A percentile compares a stretch with the other conserved stretches of the same genome.
Evolutionary conservation across 2,113 vertebrate species (phyloP).

Genomic region (Nycticryphes semicollaris): DNA sequence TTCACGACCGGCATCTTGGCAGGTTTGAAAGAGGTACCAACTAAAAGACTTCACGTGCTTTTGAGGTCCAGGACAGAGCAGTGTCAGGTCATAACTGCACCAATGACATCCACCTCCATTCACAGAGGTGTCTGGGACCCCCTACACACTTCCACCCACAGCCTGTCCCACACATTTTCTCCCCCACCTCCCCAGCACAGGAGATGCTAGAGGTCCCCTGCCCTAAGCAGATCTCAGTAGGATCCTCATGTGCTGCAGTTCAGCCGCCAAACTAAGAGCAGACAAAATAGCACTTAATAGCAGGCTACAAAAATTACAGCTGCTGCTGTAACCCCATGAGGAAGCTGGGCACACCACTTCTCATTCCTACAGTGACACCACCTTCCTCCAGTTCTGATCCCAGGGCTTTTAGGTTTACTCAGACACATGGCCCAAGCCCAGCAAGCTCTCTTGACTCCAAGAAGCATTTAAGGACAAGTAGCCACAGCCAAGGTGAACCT

Average conservation of each 20-base stretch:
- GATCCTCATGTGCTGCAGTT: not conserved
- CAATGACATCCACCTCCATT: not conserved
- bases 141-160: not conserved
- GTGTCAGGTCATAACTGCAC: not conserved
- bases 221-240: not conserved
- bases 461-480: not conserved
- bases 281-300: not conserved
- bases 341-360: not conserved
- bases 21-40: not conserved
- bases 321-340: not conserved
- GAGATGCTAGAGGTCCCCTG: not conserved
- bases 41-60: not conserved
- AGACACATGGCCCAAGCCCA: not conserved
- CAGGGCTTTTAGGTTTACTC: not conserved
- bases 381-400: not conserved
- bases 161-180: not conserved
- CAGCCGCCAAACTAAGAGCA: not conserved
- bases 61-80: not conserved
- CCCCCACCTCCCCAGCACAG: not conserved
- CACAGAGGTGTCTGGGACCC: not conserved
- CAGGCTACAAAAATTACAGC: not conserved
- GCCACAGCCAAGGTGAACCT: not conserved
- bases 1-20: conserved; percentile 73
- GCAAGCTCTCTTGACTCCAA: not conserved
- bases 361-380: not conserved